These are phyloP conservation scores for Pseudorhombus dupliciocellatus DNA, from an alignment of 2,113 vertebrate species.

Conservation along the genomic window DNA sequence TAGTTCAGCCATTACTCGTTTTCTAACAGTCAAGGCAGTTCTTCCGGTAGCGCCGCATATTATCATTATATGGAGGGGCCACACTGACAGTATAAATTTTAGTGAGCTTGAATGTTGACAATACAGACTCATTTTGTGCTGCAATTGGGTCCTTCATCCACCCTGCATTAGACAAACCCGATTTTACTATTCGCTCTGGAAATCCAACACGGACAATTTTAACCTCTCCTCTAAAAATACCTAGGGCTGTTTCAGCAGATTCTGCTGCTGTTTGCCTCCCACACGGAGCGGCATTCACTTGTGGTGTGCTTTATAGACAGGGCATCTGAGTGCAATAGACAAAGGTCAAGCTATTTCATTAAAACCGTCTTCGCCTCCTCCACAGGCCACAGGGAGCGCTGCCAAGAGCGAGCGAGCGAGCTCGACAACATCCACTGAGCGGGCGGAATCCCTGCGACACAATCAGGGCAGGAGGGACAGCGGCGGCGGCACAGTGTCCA, in stretches of 20 bases:
- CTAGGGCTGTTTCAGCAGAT: not conserved
- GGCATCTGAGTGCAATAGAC: conserved; percentile 45
- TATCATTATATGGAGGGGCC: too few relatives aligned
- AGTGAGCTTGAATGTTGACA: too few relatives aligned
- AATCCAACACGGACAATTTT: not conserved
- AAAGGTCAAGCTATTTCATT: conserved; percentile 72
- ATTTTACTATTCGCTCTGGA: not conserved
- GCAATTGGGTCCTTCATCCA: too few relatives aligned
- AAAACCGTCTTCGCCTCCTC: conserved; percentile 52
- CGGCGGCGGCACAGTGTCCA: conserved; percentile 15
- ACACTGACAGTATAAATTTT: too few relatives aligned
- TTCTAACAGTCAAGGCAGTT: too few relatives aligned
- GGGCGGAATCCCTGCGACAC: conserved; percentile 42
- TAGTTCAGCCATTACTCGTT: too few relatives aligned
- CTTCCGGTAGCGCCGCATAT: too few relatives aligned
- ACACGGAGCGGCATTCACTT: conserved; percentile 39
- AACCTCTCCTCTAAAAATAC: conserved; percentile 8
- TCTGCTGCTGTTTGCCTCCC: conserved; percentile 35
- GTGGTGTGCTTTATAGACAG: conserved; percentile 48
- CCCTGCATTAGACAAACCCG: too few relatives aligned
- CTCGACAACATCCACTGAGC: conserved; percentile 28
- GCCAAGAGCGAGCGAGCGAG: conserved; percentile 42
- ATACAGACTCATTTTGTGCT: too few relatives aligned
- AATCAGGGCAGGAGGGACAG: conserved; percentile 32
- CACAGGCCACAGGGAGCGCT: conserved; percentile 48